Evolutionary conservation across 1,140 invertebrate species (phyloP).

Genomic region (Ctenoplectra terminalis): DNA sequence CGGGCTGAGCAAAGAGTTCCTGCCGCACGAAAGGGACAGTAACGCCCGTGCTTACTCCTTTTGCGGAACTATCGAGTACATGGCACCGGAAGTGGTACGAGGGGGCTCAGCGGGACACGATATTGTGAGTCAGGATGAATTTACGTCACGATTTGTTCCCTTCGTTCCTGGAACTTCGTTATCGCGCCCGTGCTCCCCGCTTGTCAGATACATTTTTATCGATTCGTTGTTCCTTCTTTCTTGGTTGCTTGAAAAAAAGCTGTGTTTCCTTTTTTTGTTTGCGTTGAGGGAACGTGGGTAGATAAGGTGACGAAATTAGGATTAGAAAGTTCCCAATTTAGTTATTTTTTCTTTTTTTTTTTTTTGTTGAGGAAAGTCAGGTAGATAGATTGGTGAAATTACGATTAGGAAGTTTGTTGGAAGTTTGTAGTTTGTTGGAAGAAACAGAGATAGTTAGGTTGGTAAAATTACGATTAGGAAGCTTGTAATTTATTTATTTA

Average conservation of each 20-base stretch:
- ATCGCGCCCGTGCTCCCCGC: constrained; percentile 16
- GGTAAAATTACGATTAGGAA: too few relatives aligned
- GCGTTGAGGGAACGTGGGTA: too few relatives aligned
- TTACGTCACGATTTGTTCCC: constrained; percentile 54
- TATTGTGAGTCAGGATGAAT: constrained; percentile 87
- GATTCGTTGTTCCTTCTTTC: not conserved
- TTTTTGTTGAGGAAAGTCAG: too few relatives aligned
- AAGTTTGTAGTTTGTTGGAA: too few relatives aligned
- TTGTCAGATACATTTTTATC: constrained; percentile 35
- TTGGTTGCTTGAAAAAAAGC: too few relatives aligned
- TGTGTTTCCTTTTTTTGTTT: not conserved
- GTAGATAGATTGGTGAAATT: too few relatives aligned
- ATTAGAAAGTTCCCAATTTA: too few relatives aligned
- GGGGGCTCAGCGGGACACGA: constrained; percentile 93
- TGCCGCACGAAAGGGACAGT: constrained; percentile 85
- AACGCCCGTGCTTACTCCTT: constrained; percentile 94
- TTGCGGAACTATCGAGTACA: constrained; percentile 98
- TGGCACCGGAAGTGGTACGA: constrained; percentile 96
- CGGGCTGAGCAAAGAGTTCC: constrained; percentile 94
- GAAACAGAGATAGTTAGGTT: too few relatives aligned
- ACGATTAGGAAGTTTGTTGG: too few relatives aligned
- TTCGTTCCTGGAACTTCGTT: constrained; percentile 43
- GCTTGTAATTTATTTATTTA: too few relatives aligned
- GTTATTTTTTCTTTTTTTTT: too few relatives aligned
- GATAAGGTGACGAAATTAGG: too few relatives aligned